A percentile compares a stretch with the other conserved stretches of the same genome.
These are phyloP conservation scores for Polydesmus complanatus DNA, from an alignment of 2,888 invertebrate species.

Conservation along the genomic window DNA sequence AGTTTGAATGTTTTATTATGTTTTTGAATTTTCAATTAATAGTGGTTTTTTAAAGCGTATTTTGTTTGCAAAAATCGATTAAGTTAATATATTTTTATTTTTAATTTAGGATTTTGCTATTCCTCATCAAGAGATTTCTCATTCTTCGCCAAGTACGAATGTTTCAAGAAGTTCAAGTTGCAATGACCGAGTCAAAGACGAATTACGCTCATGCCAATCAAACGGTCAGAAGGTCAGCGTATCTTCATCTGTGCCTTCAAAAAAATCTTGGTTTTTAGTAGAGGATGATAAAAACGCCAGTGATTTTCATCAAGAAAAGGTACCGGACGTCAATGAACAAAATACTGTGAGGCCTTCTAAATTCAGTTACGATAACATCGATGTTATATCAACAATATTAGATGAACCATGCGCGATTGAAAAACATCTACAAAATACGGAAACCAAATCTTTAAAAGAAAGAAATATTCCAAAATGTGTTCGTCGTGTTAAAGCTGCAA, in stretches of 20 bases:
- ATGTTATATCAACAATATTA: neutral
- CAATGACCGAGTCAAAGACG: neutral
- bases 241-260: neutral
- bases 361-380: neutral
- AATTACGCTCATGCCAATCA: neutral
- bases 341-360: neutral
- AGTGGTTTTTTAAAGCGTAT: no score
- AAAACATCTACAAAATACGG: neutral
- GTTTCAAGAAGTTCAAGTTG: neutral
- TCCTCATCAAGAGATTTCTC: neutral
- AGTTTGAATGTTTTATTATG: no score
- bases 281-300: neutral
- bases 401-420: neutral
- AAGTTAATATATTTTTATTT: neutral
- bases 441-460: neutral
- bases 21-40: no score
- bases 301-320: neutral
- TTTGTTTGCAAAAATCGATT: no score
- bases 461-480: conserved; percentile 13
- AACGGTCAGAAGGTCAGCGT: neutral
- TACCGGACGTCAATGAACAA: neutral
- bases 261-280: neutral
- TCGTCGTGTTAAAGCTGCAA: conserved; percentile 18
- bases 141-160: neutral
- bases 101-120: neutral